phyloP scores from a whole-genome alignment of 2,797 vertebrate genomes.

The Darevskia mixta region DNA sequence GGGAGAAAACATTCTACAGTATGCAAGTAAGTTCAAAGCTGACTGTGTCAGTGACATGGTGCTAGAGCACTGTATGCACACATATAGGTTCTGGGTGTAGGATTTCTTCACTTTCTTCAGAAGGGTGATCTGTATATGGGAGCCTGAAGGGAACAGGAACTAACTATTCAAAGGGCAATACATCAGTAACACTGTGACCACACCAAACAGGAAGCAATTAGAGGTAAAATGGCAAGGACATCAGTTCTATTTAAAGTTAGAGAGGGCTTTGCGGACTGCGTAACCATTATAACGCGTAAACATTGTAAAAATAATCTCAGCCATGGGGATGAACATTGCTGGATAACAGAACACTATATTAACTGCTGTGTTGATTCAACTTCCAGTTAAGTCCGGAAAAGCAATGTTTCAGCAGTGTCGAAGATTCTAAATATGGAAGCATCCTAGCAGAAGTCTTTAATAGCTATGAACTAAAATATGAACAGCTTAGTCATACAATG shows the following conservation, averaged over 20 bases:
- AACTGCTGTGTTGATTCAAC: background rate
- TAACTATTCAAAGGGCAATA: background rate
- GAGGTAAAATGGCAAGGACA: background rate
- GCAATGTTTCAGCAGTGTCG: background rate
- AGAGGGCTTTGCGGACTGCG: background rate
- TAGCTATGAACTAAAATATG: background rate
- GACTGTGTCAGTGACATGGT: background rate
- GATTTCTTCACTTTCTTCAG: background rate
- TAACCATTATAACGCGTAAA: too few species aligned
- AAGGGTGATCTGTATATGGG: background rate
- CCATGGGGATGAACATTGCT: background rate
- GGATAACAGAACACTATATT: background rate
- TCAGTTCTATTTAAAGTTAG: background rate
- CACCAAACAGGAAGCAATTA: conserved; percentile 11
- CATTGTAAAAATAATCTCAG: background rate
- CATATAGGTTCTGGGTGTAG: background rate
- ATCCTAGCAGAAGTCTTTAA: background rate
- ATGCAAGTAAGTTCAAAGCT: too few species aligned
- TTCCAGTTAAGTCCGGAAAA: background rate
- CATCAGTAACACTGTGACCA: background rate
- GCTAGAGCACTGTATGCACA: too few species aligned
- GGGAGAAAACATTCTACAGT: too few species aligned
- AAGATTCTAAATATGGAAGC: background rate
- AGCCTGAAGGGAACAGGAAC: conserved; percentile 3
- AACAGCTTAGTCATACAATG: background rate